Conservation (phyloP, 2,113 vertebrate genomes). For the Chionis minor region DNA sequence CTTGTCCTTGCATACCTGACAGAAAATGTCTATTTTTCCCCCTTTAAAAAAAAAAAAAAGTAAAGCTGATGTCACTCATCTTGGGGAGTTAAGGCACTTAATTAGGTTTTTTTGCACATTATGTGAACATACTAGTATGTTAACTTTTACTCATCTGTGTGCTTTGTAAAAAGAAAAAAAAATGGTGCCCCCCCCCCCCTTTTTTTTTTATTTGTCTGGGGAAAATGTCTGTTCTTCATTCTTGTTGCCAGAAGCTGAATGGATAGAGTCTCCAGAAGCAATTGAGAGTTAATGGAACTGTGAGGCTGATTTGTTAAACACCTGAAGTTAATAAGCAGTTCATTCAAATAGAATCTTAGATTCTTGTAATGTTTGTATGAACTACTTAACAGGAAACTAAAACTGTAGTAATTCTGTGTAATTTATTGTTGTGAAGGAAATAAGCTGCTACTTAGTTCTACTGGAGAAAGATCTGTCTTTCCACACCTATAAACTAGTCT, state of each 20-base stretch:
- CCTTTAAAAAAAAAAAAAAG: not conserved
- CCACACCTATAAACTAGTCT: not conserved
- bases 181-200: fast-evolving
- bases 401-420: not conserved
- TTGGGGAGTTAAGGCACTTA: not conserved
- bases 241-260: not conserved
- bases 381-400: not conserved
- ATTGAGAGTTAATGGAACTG: not conserved
- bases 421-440: not conserved
- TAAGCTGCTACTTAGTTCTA: not conserved
- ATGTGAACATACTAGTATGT: fast-evolving
- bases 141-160: not conserved
- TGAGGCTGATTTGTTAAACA: not conserved
- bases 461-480: not conserved
- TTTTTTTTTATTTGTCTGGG: not conserved
- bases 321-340: not conserved
- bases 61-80: not conserved
- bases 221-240: not conserved
- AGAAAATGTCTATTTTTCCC: not conserved
- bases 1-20: not conserved
- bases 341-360: not conserved
- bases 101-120: not conserved
- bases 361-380: not conserved
- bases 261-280: not conserved
- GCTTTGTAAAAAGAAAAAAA: not conserved